phyloP scores from a whole-genome alignment of 2,113 vertebrate species.

The Engraulis encrasicolus region DNA sequence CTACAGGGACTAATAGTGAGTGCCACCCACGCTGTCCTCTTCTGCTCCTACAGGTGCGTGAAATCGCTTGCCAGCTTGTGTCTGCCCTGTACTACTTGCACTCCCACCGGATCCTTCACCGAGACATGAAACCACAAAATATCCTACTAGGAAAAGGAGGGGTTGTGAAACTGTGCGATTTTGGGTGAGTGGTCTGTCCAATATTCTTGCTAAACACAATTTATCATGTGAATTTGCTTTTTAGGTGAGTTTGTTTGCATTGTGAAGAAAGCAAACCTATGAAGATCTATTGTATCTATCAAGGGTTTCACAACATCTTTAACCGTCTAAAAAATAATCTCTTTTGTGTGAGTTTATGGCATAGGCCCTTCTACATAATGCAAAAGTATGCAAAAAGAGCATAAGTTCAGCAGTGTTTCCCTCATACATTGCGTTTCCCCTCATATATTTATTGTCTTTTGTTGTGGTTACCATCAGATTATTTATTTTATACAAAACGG shows the following conservation, averaged over 20 bases:
- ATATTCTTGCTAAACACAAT: constrained; percentile 14
- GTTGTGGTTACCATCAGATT: too few relatives aligned
- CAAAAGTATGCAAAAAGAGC: too few relatives aligned
- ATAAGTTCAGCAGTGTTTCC: too few relatives aligned
- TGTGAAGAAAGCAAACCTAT: too few relatives aligned
- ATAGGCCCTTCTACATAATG: too few relatives aligned
- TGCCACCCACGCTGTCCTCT: neutral
- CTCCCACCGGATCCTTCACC: constrained; percentile 94
- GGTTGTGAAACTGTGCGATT: constrained; percentile 94
- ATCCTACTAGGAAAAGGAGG: constrained; percentile 91
- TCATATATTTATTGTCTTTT: too few relatives aligned
- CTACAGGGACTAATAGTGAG: neutral
- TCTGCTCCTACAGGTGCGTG: constrained; percentile 74
- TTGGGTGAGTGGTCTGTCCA: constrained; percentile 78
- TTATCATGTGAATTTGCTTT: constrained; percentile 5
- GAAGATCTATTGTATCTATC: too few relatives aligned
- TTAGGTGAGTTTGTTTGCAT: neutral
- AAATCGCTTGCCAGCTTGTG: constrained; percentile 92
- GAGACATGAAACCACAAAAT: constrained; percentile 98
- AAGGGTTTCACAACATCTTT: too few relatives aligned
- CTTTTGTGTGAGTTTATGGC: too few relatives aligned
- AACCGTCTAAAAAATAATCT: too few relatives aligned
- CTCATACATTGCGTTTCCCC: too few relatives aligned
- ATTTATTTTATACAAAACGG: neutral
- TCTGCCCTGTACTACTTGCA: constrained; percentile 96